A percentile compares a stretch with the other conserved stretches of the same genome.
Evolutionary conservation across 1,140 invertebrate genomes (phyloP).

Genomic region (Drosophila santomea): DNA sequence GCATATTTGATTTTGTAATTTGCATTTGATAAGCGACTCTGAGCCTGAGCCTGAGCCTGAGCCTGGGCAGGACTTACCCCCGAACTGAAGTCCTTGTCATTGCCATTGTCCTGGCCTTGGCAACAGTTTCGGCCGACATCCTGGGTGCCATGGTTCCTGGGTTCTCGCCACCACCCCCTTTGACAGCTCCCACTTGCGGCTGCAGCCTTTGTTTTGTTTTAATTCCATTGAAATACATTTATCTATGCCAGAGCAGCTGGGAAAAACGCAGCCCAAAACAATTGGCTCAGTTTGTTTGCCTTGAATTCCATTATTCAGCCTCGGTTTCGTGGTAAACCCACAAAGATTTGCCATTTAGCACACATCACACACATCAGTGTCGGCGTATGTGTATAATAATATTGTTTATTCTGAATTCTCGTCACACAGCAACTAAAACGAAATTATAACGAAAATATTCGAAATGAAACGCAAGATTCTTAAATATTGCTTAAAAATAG

Average conservation of each 20-base stretch:
- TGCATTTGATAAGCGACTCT: conserved; percentile 75
- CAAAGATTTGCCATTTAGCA: conserved; percentile 26
- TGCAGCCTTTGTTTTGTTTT: conserved; percentile 72
- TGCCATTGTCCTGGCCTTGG: conserved; percentile 8
- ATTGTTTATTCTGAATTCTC: conserved; percentile 34
- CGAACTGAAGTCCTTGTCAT: conserved; percentile 1
- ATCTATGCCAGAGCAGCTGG: conserved; percentile 42
- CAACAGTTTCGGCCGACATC: conserved; percentile 7
- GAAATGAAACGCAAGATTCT: conserved; percentile 14
- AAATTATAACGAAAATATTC: conserved; percentile 7
- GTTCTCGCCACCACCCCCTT: conserved; percentile 6
- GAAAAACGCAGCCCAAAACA: conserved; percentile 8
- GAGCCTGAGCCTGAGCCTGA: background rate
- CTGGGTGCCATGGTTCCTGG: background rate
- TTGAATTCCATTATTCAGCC: conserved; percentile 18
- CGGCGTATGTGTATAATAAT: conserved; percentile 28
- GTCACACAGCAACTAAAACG: conserved; percentile 1
- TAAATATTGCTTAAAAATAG: conserved; percentile 32
- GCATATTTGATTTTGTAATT: conserved; percentile 78
- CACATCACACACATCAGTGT: background rate
- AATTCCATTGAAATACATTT: conserved; percentile 72
- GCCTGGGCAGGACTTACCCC: conserved; percentile 5
- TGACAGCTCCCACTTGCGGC: conserved; percentile 7
- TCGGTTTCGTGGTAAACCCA: conserved; percentile 5
- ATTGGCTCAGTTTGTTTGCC: conserved; percentile 13